These are phyloP conservation scores for Epizoanthus illoricatus DNA, from an alignment of 92 coral and sea anemone species.

Conservation along the genomic window DNA sequence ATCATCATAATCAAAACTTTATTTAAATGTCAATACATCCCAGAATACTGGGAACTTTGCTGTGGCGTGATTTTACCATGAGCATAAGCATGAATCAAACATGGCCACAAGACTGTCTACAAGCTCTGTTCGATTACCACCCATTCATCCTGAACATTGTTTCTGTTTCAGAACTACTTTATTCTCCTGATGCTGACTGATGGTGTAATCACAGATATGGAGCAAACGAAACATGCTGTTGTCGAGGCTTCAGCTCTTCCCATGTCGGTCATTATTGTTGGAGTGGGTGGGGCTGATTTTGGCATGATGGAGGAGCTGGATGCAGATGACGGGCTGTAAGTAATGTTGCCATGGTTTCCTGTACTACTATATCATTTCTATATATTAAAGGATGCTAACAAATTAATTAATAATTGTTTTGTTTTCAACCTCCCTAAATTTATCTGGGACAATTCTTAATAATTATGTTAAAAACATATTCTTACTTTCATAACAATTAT, in stretches of 20 bases:
- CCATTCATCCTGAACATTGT: not conserved
- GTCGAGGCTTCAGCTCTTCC: constrained; percentile 92
- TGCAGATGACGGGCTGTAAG: constrained; percentile 93
- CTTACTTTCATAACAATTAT: too few species aligned
- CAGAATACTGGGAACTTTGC: too few species aligned
- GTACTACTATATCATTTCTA: too few species aligned
- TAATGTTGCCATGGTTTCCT: not conserved
- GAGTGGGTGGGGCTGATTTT: constrained; percentile 94
- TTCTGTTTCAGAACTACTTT: constrained; percentile 72
- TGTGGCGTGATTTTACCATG: too few species aligned
- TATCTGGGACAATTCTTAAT: too few species aligned
- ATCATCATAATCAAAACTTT: too few species aligned
- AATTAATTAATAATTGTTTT: too few species aligned
- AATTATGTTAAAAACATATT: too few species aligned
- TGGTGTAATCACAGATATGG: constrained; percentile 97
- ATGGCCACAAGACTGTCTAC: too few species aligned
- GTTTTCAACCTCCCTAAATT: too few species aligned
- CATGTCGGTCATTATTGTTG: constrained; percentile 96
- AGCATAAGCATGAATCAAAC: too few species aligned
- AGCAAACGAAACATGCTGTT: constrained; percentile 86
- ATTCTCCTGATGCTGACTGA: constrained; percentile 88
- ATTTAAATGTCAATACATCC: too few species aligned
- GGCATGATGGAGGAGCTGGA: constrained; percentile 98
- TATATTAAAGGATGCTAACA: not conserved
- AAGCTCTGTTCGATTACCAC: not conserved